Percentiles rank a stretch among this genome's conserved stretches.
These are phyloP conservation scores for Catharus minimus DNA, from an alignment of 2,113 vertebrate genomes.

Conservation along the genomic window DNA sequence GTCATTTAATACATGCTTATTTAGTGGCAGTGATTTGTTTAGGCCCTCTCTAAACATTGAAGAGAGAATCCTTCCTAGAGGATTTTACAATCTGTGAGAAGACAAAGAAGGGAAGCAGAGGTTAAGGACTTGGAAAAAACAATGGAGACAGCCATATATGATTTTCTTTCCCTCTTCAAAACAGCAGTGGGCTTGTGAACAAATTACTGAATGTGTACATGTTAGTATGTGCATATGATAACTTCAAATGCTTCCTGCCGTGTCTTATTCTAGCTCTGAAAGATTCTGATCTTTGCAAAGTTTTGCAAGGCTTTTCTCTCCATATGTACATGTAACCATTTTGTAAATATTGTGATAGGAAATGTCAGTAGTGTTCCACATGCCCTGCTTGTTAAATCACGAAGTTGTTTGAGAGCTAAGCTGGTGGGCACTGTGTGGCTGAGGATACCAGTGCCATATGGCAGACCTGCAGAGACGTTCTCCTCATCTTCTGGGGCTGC, in stretches of 20 bases:
- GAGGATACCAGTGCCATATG: neutral
- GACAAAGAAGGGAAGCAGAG: neutral
- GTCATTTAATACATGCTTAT: constrained; percentile 39
- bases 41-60: constrained; percentile 10
- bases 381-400: neutral
- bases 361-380: accelerated
- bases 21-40: constrained; percentile 22
- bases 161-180: neutral
- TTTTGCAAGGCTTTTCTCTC: neutral
- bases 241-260: neutral
- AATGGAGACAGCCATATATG: neutral
- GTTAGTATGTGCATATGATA: neutral
- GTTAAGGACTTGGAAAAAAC: neutral
- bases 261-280: neutral
- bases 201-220: neutral
- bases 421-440: neutral
- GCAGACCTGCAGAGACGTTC: neutral
- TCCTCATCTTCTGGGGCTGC: neutral
- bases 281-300: neutral
- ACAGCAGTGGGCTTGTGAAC: neutral
- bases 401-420: neutral
- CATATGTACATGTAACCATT: neutral
- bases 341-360: neutral
- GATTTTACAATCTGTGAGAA: neutral
- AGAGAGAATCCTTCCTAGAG: neutral